phyloP scores from a whole-genome alignment of 2,113 vertebrate species.

The Toxostoma redivivum region DNA sequence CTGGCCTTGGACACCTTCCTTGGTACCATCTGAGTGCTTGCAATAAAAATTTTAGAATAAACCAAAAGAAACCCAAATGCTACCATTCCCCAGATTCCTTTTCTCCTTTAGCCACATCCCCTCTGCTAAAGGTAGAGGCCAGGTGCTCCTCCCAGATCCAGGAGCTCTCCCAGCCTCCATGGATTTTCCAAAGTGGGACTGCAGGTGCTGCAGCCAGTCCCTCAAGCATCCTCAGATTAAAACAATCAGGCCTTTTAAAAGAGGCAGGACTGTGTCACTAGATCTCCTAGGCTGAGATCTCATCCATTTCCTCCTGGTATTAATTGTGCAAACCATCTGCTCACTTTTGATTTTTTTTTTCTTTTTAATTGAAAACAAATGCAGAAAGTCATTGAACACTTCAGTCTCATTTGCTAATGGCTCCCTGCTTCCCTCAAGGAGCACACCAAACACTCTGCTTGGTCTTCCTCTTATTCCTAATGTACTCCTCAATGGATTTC shows the following conservation, averaged over 20 bases:
- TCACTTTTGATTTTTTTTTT: conserved; percentile 18
- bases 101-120: too few relatives aligned
- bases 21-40: rapidly evolving
- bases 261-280: background rate
- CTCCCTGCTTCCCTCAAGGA: conserved; percentile 61
- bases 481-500: background rate
- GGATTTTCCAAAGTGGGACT: background rate
- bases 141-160: background rate
- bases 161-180: rapidly evolving
- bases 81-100: background rate
- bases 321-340: conserved; percentile 56
- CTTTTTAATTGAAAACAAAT: conserved; percentile 57
- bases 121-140: background rate
- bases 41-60: background rate
- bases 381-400: conserved; percentile 55
- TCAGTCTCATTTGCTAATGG: conserved; percentile 62
- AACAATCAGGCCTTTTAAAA: background rate
- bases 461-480: background rate
- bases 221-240: conserved; percentile 17
- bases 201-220: background rate
- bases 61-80: background rate
- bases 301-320: conserved; percentile 26
- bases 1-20: background rate
- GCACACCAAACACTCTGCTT: background rate
- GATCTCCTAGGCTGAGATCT: conserved; percentile 43